phyloP scores from a whole-genome alignment of 92 coral and sea anemone species.

The Blastomussa wellsi region DNA sequence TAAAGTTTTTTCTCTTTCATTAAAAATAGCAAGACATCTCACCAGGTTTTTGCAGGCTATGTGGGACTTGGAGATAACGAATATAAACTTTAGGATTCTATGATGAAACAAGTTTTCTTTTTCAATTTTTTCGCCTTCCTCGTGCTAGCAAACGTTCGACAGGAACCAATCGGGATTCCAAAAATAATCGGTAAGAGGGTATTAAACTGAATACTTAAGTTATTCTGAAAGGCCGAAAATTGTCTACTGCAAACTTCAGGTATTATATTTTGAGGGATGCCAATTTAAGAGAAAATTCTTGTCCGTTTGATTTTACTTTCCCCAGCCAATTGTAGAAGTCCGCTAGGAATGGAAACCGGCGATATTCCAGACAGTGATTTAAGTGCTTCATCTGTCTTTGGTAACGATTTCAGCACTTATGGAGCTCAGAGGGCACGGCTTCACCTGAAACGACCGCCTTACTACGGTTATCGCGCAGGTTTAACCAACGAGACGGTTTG shows the following conservation, averaged over 20 bases:
- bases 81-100: not conserved
- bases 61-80: no score
- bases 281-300: not conserved
- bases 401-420: slow-evolving; percentile 23
- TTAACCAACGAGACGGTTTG: slow-evolving; percentile 8
- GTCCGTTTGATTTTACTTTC: not conserved
- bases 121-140: not conserved
- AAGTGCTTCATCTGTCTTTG: slow-evolving; percentile 25
- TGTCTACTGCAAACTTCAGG: not conserved
- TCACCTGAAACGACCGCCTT: slow-evolving; percentile 34
- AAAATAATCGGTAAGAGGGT: slow-evolving; percentile 17
- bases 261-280: not conserved
- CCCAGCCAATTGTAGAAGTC: slow-evolving; percentile 29
- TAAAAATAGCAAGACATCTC: slow-evolving; percentile 20
- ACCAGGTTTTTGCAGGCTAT: not conserved
- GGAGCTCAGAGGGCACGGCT: slow-evolving; percentile 60
- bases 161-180: not conserved
- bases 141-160: not conserved
- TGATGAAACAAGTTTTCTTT: slow-evolving; percentile 4
- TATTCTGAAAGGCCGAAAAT: not conserved
- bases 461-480: slow-evolving; percentile 39
- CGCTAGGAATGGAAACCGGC: slow-evolving; percentile 57
- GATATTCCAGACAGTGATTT: slow-evolving; percentile 46
- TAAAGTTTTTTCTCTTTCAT: slow-evolving; percentile 6
- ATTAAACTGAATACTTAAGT: no score